phyloP scores from a whole-genome alignment of 2,797 vertebrate genomes.

The Gila robusta region DNA sequence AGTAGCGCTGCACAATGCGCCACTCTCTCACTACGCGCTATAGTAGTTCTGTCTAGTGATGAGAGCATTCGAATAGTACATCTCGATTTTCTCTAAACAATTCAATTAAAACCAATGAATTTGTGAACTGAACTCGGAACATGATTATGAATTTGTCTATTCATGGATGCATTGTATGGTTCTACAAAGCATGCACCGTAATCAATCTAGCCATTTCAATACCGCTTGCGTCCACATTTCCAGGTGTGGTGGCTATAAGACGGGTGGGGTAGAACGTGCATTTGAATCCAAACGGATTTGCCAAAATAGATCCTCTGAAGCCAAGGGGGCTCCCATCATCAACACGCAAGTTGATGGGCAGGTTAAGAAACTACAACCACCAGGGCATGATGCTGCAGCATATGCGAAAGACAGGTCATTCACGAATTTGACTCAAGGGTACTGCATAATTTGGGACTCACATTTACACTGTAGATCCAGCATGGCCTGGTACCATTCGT shows the following conservation, averaged over 20 bases:
- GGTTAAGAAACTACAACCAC: constrained; percentile 9
- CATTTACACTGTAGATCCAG: constrained; percentile 83
- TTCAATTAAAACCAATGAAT: neutral
- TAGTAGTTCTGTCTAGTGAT: constrained; percentile 47
- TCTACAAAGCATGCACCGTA: neutral
- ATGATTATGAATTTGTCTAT: neutral
- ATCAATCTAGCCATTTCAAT: neutral
- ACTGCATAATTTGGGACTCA: constrained; percentile 68
- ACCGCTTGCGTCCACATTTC: constrained; percentile 11
- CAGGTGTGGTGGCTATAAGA: constrained; percentile 42
- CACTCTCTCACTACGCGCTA: constrained; percentile 38
- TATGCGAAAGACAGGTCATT: constrained; percentile 21
- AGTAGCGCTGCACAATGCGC: constrained; percentile 70
- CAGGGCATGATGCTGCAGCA: constrained; percentile 7
- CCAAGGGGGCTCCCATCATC: constrained; percentile 33
- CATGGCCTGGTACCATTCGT: constrained; percentile 86
- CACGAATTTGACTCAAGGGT: neutral
- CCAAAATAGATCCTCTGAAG: constrained; percentile 34
- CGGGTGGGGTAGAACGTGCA: constrained; percentile 49
- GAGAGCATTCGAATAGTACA: constrained; percentile 30
- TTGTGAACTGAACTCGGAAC: no score
- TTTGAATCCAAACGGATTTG: constrained; percentile 14
- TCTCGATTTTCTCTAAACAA: neutral
- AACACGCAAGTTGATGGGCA: constrained; percentile 21
- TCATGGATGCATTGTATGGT: neutral